phyloP scores from a whole-genome alignment of 2,888 invertebrate species.

The Dynastes maya region DNA sequence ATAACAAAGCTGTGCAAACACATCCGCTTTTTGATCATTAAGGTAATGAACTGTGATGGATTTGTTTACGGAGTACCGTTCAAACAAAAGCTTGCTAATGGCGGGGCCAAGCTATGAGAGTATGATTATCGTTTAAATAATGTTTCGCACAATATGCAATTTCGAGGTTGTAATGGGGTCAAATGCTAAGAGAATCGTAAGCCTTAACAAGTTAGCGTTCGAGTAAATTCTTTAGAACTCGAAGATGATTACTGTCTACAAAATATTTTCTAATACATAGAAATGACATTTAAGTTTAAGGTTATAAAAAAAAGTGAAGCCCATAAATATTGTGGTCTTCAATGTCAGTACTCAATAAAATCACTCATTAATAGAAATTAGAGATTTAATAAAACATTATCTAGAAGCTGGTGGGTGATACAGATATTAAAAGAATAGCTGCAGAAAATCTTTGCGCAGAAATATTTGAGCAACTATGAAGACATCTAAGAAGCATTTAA shows the following conservation, averaged over 20 bases:
- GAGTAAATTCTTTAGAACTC: neutral
- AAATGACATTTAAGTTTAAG: neutral
- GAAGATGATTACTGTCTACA: neutral
- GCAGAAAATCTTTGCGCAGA: no score
- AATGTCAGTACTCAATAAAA: no score
- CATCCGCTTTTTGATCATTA: conserved; percentile 5
- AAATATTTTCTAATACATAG: neutral
- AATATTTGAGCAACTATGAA: no score
- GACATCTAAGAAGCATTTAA: no score
- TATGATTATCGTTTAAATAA: neutral
- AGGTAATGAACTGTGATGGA: neutral
- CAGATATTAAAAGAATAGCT: no score
- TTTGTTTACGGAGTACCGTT: neutral
- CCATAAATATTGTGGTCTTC: no score
- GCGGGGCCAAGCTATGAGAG: neutral
- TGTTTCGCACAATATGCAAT: neutral
- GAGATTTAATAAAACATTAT: no score
- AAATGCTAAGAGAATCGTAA: no score
- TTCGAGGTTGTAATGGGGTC: neutral
- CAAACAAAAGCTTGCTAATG: neutral
- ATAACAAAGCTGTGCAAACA: conserved; percentile 10
- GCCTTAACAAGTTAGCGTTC: neutral
- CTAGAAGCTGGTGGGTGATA: no score
- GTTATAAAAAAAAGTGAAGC: no score
- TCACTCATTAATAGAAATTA: no score